Conservation (phyloP, 2,888 invertebrate genomes). For the Xestia sexstrigata region DNA sequence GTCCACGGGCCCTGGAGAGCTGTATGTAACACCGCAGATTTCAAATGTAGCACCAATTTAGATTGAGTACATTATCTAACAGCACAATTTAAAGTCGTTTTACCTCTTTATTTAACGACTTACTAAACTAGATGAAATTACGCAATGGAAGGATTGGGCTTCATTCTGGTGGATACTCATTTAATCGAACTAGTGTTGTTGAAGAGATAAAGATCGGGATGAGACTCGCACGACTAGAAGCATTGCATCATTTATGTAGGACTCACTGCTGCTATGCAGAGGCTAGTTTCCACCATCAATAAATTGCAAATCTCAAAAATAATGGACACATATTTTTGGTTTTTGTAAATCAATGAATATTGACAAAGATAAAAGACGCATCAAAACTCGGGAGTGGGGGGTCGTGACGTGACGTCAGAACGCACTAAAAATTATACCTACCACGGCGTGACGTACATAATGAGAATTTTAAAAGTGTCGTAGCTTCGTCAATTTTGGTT, state of each 20-base stretch:
- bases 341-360: too few relatives aligned
- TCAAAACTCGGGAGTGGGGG: too few relatives aligned
- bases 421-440: too few relatives aligned
- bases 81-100: not conserved
- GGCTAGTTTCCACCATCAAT: too few relatives aligned
- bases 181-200: not conserved
- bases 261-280: not conserved
- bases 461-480: too few relatives aligned
- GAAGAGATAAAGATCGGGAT: not conserved
- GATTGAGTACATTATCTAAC: too few relatives aligned
- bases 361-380: too few relatives aligned
- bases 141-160: not conserved
- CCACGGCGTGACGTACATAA: too few relatives aligned
- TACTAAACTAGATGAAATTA: conserved; percentile 10
- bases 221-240: not conserved
- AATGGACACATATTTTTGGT: too few relatives aligned
- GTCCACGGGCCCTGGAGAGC: not conserved
- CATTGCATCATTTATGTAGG: not conserved
- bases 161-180: conserved; percentile 1
- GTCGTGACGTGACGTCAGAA: too few relatives aligned
- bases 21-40: conserved; percentile 6
- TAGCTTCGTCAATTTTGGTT: too few relatives aligned
- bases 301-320: too few relatives aligned
- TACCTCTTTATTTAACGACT: conserved; percentile 13
- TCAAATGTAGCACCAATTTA: conserved; percentile 10